These are phyloP conservation scores for Anagyrus pseudococci DNA, from an alignment of 2,888 invertebrate genomes.

Conservation along the genomic window DNA sequence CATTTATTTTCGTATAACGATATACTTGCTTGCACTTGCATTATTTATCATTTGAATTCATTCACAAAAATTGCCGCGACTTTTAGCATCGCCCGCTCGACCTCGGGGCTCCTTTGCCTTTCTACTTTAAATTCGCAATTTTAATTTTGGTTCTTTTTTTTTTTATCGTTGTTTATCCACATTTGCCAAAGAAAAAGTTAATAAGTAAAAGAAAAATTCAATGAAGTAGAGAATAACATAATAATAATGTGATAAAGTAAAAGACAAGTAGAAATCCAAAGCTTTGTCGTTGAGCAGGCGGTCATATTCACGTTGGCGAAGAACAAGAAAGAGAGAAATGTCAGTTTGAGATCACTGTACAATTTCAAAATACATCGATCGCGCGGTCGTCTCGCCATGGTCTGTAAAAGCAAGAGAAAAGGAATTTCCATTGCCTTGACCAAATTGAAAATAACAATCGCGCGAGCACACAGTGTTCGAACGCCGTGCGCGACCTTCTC, in stretches of 20 bases:
- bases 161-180: not conserved
- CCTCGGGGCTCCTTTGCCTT: slow-evolving; percentile 30
- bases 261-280: slow-evolving; percentile 29
- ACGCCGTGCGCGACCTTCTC: too few species aligned
- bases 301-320: slow-evolving; percentile 54
- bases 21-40: slow-evolving; percentile 53
- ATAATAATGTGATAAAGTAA: not conserved
- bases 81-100: slow-evolving; percentile 35
- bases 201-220: slow-evolving; percentile 5
- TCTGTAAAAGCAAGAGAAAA: too few species aligned
- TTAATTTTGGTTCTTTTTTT: slow-evolving; percentile 6
- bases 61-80: slow-evolving; percentile 40
- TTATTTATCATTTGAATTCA: slow-evolving; percentile 48
- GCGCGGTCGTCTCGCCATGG: slow-evolving; percentile 45
- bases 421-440: too few species aligned
- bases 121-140: slow-evolving; percentile 28
- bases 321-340: slow-evolving; percentile 50
- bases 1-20: slow-evolving; percentile 46
- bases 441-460: too few species aligned
- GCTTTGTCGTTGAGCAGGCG: slow-evolving; percentile 49
- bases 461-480: not conserved
- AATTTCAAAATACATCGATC: slow-evolving; percentile 47
- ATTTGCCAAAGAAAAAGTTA: not conserved
- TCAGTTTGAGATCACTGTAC: slow-evolving; percentile 61
- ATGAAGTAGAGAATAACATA: slow-evolving; percentile 5